phyloP scores from a whole-genome alignment of 1,140 invertebrate species.

The Drosophila insularis region DNA sequence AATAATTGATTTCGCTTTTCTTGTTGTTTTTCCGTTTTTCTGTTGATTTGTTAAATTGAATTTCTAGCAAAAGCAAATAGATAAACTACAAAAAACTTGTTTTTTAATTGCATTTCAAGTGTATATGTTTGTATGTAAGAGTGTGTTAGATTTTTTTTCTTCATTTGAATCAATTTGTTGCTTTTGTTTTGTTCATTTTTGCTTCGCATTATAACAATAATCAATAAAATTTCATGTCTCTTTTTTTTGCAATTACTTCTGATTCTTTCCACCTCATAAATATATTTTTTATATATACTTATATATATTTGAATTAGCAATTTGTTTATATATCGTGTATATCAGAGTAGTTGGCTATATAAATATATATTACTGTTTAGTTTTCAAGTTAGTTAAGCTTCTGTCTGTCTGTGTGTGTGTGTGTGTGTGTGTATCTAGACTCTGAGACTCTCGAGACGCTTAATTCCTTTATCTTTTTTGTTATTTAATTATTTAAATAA shows the following conservation, averaged over 20 bases:
- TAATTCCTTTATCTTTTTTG: neutral
- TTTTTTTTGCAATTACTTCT: slow-evolving; percentile 70
- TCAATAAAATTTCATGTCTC: slow-evolving; percentile 75
- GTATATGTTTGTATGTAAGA: slow-evolving; percentile 24
- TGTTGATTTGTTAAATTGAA: slow-evolving; percentile 2
- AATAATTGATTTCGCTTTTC: slow-evolving; percentile 36
- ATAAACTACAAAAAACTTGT: slow-evolving; percentile 19
- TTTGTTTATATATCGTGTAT: slow-evolving; percentile 47
- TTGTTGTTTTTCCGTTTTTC: neutral
- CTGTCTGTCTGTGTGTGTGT: neutral
- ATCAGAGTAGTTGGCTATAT: slow-evolving; percentile 30
- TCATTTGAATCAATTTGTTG: slow-evolving; percentile 38
- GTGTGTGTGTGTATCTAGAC: slow-evolving; percentile 16
- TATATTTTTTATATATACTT: slow-evolving; percentile 16
- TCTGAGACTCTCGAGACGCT: slow-evolving; percentile 9
- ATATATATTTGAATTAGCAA: slow-evolving; percentile 54
- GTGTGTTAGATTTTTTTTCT: slow-evolving; percentile 9
- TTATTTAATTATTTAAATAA: slow-evolving; percentile 15
- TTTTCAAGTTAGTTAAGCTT: slow-evolving; percentile 25
- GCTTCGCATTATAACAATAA: slow-evolving; percentile 82
- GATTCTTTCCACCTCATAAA: slow-evolving; percentile 12
- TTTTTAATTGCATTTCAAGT: slow-evolving; percentile 35
- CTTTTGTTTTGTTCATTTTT: slow-evolving; percentile 42
- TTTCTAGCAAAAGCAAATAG: slow-evolving; percentile 30
- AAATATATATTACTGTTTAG: slow-evolving; percentile 35